phyloP scores from a whole-genome alignment of 2,797 vertebrate species.

The Sebastes kiyomatsui region DNA sequence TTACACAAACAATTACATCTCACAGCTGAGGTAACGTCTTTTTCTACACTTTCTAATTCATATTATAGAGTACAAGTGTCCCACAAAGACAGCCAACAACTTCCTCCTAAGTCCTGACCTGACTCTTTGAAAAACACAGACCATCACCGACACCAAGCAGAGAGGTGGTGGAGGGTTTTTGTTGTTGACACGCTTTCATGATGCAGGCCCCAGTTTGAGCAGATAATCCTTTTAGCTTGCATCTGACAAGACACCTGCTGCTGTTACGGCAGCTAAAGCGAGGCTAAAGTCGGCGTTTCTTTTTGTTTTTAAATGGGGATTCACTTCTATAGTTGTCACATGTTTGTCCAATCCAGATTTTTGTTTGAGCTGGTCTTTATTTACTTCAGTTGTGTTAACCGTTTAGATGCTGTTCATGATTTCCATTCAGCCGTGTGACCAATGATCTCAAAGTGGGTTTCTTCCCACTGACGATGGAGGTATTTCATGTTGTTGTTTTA shows the following conservation, averaged over 20 bases:
- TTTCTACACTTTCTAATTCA: neutral
- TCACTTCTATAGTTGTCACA: too few relatives aligned
- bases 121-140: neutral
- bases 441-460: neutral
- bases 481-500: neutral
- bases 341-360: neutral
- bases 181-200: slow-evolving; percentile 45
- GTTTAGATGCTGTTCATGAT: neutral
- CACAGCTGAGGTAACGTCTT: neutral
- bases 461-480: neutral
- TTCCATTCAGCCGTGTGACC: neutral
- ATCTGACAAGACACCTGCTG: slow-evolving; percentile 54
- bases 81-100: neutral
- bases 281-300: neutral
- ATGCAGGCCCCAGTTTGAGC: slow-evolving; percentile 35
- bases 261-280: slow-evolving; percentile 13
- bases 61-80: neutral
- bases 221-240: slow-evolving; percentile 54
- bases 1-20: neutral
- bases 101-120: neutral
- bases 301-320: neutral
- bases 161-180: slow-evolving; percentile 14
- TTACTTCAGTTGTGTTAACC: neutral
- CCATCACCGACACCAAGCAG: neutral
- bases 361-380: neutral